Percentiles rank a stretch among this genome's conserved stretches.
phyloP scores from a whole-genome alignment of 2,797 vertebrate species.

The Sardinella longiceps region DNA sequence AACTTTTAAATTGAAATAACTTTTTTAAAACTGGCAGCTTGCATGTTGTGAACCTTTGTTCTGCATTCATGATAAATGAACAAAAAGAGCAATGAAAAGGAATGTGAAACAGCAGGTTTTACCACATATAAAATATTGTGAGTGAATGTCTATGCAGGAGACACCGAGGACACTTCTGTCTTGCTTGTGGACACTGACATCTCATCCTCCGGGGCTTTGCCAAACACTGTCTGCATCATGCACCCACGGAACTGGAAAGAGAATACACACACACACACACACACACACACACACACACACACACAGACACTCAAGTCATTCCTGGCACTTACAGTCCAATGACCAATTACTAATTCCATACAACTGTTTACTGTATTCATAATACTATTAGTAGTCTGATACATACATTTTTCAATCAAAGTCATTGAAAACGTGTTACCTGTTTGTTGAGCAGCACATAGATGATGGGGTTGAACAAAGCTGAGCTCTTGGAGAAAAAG shows the following conservation, averaged over 20 bases:
- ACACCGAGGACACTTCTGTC: constrained; percentile 74
- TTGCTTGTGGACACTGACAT: constrained; percentile 71
- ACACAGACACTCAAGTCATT: neutral
- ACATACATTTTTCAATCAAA: neutral
- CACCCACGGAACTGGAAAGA: constrained; percentile 69
- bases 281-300: neutral
- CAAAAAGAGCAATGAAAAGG: neutral
- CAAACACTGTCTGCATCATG: constrained; percentile 75
- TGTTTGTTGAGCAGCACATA: constrained; percentile 77
- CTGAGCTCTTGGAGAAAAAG: constrained; percentile 86
- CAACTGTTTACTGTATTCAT: too few species aligned
- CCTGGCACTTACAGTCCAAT: neutral
- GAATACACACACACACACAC: too few species aligned
- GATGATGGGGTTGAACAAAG: constrained; percentile 78
- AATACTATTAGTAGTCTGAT: neutral
- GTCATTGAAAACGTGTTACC: constrained; percentile 62
- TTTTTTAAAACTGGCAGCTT: too few species aligned
- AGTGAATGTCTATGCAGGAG: constrained; percentile 65
- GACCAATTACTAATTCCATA: neutral
- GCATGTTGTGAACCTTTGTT: too few species aligned
- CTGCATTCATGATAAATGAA: neutral
- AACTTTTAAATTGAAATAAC: too few species aligned
- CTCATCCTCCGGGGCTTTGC: constrained; percentile 73
- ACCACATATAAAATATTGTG: neutral
- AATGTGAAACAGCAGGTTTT: neutral